These are phyloP conservation scores for Clusia tigrina DNA, from an alignment of 2,888 invertebrate genomes.

Conservation along the genomic window DNA sequence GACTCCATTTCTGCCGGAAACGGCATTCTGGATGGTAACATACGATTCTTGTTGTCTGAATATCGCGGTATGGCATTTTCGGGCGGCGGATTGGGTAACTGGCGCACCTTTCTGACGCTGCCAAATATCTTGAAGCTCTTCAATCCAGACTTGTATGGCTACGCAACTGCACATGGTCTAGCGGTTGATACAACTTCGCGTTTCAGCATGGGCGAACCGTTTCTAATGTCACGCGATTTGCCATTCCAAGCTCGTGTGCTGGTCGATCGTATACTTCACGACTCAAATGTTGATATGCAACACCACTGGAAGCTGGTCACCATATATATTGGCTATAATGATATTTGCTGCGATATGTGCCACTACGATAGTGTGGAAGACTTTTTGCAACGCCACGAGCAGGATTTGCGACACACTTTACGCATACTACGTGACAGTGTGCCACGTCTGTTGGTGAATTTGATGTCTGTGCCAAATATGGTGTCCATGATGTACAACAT, in stretches of 20 bases:
- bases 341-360: conserved; percentile 68
- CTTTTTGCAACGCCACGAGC: not conserved
- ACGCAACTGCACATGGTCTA: conserved; percentile 48
- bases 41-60: not conserved
- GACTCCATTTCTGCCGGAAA: conserved; percentile 66
- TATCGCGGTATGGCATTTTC: conserved; percentile 60
- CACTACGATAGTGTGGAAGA: not conserved
- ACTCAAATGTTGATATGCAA: conserved; percentile 65
- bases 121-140: conserved; percentile 71
- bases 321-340: conserved; percentile 70
- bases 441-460: not conserved
- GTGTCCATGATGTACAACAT: conserved; percentile 35
- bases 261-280: conserved; percentile 48
- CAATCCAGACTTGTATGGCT: conserved; percentile 72
- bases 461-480: not conserved
- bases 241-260: conserved; percentile 48
- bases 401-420: not conserved
- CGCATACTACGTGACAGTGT: not conserved
- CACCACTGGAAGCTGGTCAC: conserved; percentile 72
- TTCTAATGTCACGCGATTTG: conserved; percentile 54
- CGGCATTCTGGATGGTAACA: not conserved
- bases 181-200: conserved; percentile 45
- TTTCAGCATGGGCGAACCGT: conserved; percentile 58
- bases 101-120: conserved; percentile 67
- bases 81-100: conserved; percentile 66